Conservation (phyloP, 2,113 vertebrate species). For the Tricholaema leucomelas region DNA sequence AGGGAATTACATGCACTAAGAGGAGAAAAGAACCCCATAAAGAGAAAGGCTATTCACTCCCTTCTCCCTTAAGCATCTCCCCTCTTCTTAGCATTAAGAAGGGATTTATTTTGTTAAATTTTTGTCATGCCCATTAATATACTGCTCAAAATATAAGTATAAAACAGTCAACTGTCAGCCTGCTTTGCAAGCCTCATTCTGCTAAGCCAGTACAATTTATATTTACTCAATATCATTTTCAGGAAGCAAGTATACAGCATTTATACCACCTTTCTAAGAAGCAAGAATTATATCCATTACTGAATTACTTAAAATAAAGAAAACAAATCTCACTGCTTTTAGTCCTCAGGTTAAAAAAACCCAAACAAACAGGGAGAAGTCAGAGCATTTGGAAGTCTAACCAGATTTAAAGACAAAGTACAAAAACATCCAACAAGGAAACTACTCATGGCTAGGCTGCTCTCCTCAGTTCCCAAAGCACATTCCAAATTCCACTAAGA, state of each 20-base stretch:
- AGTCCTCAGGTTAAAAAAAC: background rate
- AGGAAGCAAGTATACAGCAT: conserved; percentile 53
- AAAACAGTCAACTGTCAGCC: conserved; percentile 32
- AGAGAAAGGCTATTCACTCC: conserved; percentile 53
- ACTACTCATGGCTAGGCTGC: background rate
- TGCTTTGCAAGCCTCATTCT: conserved; percentile 56
- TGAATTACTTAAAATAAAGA: background rate
- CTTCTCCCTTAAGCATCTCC: conserved; percentile 39
- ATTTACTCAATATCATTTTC: conserved; percentile 21
- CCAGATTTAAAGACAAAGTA: conserved; percentile 7
- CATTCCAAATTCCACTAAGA: conserved; percentile 21
- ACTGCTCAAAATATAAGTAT: conserved; percentile 40
- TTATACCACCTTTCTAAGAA: conserved; percentile 21
- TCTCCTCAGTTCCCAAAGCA: conserved; percentile 14
- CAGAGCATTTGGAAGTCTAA: background rate
- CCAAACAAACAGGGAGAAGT: background rate
- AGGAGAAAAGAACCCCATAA: conserved; percentile 44
- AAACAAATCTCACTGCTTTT: background rate
- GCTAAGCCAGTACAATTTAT: conserved; percentile 37
- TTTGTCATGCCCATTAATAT: conserved; percentile 37
- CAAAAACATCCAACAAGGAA: conserved; percentile 7
- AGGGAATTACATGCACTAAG: conserved; percentile 66
- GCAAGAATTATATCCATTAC: background rate
- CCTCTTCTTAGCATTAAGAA: conserved; percentile 38
- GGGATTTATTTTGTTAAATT: conserved; percentile 40